These are phyloP conservation scores for Hybos culiciformis DNA, from an alignment of 2,888 invertebrate genomes.

Conservation along the genomic window DNA sequence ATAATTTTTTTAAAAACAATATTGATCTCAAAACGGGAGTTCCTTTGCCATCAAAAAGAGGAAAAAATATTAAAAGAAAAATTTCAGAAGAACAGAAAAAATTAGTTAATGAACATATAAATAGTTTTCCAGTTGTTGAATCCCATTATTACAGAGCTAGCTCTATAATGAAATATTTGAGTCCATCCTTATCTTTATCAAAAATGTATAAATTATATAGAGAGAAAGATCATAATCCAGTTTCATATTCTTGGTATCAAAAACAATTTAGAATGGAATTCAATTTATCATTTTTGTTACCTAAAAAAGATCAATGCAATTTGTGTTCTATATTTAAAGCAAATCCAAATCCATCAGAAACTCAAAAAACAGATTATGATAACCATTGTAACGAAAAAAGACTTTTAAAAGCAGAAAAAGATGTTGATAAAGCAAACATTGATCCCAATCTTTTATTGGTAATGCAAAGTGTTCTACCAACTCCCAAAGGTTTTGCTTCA, in stretches of 20 bases:
- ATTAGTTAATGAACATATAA: background rate
- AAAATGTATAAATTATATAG: background rate
- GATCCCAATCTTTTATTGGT: background rate
- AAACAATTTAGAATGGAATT: background rate
- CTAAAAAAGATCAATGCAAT: background rate
- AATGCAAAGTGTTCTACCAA: background rate
- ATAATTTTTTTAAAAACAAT: background rate
- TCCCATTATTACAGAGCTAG: background rate
- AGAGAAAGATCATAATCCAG: background rate
- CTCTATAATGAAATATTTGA: background rate
- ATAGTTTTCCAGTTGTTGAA: background rate
- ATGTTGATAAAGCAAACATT: background rate
- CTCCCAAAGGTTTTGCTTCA: background rate
- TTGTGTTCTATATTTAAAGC: background rate
- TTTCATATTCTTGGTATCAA: background rate
- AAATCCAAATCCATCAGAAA: background rate
- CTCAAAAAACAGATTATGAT: background rate
- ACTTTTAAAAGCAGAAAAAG: background rate
- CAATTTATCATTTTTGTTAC: background rate
- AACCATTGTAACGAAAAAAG: background rate
- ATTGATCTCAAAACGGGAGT: background rate
- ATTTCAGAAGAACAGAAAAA: background rate
- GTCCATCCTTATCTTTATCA: background rate
- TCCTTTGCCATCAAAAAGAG: background rate
- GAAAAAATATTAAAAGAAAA: background rate